Evolutionary conservation across 1,140 invertebrate genomes (phyloP).

Genomic region (Drosophila seguyi): DNA sequence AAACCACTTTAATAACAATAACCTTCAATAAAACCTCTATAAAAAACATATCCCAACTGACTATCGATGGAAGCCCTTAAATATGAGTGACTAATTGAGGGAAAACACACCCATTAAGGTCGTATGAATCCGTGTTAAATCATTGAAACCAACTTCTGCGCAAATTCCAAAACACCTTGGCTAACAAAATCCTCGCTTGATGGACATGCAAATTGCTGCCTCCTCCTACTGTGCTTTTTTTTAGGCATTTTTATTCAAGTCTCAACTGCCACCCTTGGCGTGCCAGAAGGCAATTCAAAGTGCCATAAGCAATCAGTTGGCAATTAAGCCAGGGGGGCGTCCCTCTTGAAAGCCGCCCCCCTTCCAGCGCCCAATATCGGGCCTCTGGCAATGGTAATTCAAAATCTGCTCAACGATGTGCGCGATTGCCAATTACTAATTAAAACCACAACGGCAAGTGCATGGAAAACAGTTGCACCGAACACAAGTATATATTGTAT

Average conservation of each 20-base stretch:
- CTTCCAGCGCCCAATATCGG: background rate
- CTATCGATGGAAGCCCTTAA: background rate
- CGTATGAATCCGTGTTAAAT: slow-evolving; percentile 5
- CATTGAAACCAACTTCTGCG: slow-evolving; percentile 8
- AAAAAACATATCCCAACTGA: background rate
- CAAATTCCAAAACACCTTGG: slow-evolving; percentile 2
- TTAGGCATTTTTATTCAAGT: slow-evolving; percentile 14
- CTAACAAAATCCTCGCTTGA: slow-evolving; percentile 17
- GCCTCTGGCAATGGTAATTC: slow-evolving; percentile 46
- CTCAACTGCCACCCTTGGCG: slow-evolving; percentile 50
- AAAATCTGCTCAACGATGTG: slow-evolving; percentile 73
- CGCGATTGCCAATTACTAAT: slow-evolving; percentile 70
- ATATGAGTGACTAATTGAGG: slow-evolving; percentile 3
- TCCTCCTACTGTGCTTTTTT: slow-evolving; percentile 1
- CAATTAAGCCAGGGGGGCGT: slow-evolving; percentile 63
- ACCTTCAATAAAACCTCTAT: background rate
- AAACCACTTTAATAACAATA: too few relatives aligned
- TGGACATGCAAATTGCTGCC: slow-evolving; percentile 27
- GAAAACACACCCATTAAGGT: slow-evolving; percentile 5
- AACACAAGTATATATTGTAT: background rate
- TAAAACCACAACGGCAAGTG: slow-evolving; percentile 47
- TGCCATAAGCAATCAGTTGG: slow-evolving; percentile 71
- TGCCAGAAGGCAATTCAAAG: slow-evolving; percentile 70
- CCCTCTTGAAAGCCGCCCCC: slow-evolving; percentile 7
- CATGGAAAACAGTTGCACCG: slow-evolving; percentile 31